Conservation (phyloP, 2,797 vertebrate species). For the Pangasius krempfi region DNA sequence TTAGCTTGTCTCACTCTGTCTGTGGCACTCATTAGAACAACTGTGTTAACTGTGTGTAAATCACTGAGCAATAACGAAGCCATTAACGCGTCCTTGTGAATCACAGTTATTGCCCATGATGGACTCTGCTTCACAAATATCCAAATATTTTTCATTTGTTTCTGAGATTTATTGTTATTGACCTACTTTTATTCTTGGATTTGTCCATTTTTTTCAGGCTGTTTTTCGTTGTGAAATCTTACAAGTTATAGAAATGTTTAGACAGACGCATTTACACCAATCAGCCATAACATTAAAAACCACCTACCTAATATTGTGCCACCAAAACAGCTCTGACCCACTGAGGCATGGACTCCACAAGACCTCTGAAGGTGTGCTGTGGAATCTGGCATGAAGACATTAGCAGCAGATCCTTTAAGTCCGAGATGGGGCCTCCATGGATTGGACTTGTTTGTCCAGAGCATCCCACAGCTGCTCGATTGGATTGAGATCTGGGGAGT, state of each 20-base stretch:
- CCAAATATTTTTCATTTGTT: not conserved
- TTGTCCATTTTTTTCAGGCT: not conserved
- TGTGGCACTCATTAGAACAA: slow-evolving; percentile 29
- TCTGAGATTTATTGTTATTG: slow-evolving; percentile 22
- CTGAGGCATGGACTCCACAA: too few relatives aligned
- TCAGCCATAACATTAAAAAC: too few relatives aligned
- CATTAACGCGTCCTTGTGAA: slow-evolving; percentile 26
- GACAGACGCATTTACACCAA: not conserved
- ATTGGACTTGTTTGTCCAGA: too few relatives aligned
- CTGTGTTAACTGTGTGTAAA: slow-evolving; percentile 45
- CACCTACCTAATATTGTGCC: too few relatives aligned
- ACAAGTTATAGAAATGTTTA: not conserved
- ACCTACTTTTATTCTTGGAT: not conserved
- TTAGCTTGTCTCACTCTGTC: slow-evolving; percentile 25
- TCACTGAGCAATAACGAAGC: slow-evolving; percentile 21
- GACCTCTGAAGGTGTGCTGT: too few relatives aligned
- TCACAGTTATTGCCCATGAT: not conserved
- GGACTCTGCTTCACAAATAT: not conserved
- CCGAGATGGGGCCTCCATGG: too few relatives aligned
- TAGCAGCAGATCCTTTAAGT: too few relatives aligned
- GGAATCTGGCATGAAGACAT: too few relatives aligned
- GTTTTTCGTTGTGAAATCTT: not conserved
- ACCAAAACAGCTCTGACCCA: too few relatives aligned
- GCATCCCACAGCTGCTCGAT: too few relatives aligned
- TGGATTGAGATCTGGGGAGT: too few relatives aligned